phyloP scores from a whole-genome alignment of 1,140 invertebrate genomes.

The Platyura marginata region DNA sequence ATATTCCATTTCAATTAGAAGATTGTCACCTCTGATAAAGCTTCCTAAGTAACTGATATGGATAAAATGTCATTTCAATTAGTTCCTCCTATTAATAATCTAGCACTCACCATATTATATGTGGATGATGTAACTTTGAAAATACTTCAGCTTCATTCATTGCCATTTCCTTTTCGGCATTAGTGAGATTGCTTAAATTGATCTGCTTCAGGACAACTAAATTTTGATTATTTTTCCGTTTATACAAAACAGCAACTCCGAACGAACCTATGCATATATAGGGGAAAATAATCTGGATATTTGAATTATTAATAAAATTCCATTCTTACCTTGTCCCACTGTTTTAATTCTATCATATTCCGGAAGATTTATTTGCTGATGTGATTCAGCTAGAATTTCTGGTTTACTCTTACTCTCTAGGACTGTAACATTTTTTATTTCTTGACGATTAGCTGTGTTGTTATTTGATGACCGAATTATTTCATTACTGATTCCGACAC shows the following conservation, averaged over 20 bases:
- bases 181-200: conserved; percentile 49
- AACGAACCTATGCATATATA: conserved; percentile 40
- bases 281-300: not conserved
- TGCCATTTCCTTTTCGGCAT: conserved; percentile 45
- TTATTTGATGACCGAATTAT: too few relatives aligned
- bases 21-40: conserved; percentile 49
- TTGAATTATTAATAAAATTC: not conserved
- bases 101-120: conserved; percentile 40
- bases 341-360: conserved; percentile 17
- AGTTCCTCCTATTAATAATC: not conserved
- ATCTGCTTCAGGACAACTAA: conserved; percentile 62
- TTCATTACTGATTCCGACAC: too few relatives aligned
- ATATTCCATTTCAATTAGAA: conserved; percentile 71
- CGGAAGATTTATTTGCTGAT: not conserved
- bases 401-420: too few relatives aligned
- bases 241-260: conserved; percentile 52
- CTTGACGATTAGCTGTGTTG: too few relatives aligned
- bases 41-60: conserved; percentile 47
- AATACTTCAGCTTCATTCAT: conserved; percentile 59
- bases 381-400: not conserved
- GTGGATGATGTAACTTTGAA: conserved; percentile 50
- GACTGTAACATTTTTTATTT: too few relatives aligned
- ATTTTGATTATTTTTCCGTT: conserved; percentile 39
- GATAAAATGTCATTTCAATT: not conserved
- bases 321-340: conserved; percentile 18